A percentile compares a stretch with the other conserved stretches of the same genome.
Conservation (phyloP, 2,113 vertebrate species). For the Marcusenius ussheri region DNA sequence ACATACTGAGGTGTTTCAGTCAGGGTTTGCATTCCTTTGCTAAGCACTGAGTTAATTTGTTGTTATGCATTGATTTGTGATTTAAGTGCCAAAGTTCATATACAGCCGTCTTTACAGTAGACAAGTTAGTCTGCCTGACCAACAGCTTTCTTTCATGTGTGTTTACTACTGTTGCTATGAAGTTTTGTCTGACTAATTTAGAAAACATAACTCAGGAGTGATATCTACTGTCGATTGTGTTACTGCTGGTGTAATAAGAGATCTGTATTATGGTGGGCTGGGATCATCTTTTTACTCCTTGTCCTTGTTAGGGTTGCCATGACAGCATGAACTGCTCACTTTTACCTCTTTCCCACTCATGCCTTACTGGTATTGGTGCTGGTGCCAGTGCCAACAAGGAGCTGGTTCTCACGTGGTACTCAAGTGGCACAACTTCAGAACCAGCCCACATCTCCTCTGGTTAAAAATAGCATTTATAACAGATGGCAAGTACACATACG, state of each 20-base stretch:
- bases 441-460: not conserved
- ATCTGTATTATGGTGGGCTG: not conserved
- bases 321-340: not conserved
- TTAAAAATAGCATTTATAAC: not conserved
- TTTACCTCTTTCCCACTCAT: not conserved
- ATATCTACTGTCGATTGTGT: not conserved
- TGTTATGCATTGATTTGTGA: not conserved
- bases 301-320: not conserved
- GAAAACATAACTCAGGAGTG: not conserved
- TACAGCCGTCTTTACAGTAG: not conserved
- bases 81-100: not conserved
- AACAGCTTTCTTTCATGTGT: not conserved
- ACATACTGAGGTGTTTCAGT: not conserved
- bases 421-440: not conserved
- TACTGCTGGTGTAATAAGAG: not conserved
- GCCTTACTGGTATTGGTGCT: not conserved
- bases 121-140: not conserved
- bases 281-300: not conserved
- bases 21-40: not conserved
- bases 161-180: not conserved
- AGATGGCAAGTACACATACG: not conserved
- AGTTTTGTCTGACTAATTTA: not conserved
- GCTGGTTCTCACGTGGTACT: not conserved
- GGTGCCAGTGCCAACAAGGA: not conserved
- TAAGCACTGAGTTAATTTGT: not conserved